A percentile compares a stretch with the other conserved stretches of the same genome.
Conservation (phyloP, 2,888 invertebrate species). For the Cheiracanthium punctorium region DNA sequence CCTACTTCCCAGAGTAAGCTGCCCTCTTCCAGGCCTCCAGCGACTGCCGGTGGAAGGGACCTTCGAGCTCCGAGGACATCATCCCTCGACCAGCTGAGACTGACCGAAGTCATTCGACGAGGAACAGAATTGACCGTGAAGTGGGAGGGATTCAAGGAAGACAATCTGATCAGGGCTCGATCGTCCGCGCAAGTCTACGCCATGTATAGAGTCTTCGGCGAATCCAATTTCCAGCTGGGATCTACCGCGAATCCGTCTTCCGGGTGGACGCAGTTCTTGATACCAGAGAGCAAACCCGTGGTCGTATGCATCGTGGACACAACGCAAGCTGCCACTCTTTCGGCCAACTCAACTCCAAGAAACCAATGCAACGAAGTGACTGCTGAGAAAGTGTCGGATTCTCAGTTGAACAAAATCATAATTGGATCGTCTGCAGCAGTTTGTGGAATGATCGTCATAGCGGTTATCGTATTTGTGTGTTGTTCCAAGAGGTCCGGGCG, state of each 20-base stretch:
- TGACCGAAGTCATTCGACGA: conserved; percentile 45
- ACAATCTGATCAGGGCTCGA: conserved; percentile 35
- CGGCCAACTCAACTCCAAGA: conserved; percentile 30
- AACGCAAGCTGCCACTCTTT: conserved; percentile 46
- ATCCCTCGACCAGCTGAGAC: conserved; percentile 44
- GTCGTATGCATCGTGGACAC: conserved; percentile 64
- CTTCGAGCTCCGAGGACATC: conserved; percentile 52
- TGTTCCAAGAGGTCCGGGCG: conserved; percentile 79
- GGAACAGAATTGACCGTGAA: conserved; percentile 52
- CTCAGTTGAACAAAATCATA: conserved; percentile 91
- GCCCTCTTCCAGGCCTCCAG: conserved; percentile 18
- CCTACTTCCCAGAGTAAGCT: conserved; percentile 23
- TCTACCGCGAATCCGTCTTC: conserved; percentile 34
- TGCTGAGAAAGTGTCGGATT: conserved; percentile 56
- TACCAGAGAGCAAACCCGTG: conserved; percentile 83
- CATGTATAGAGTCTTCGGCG: conserved; percentile 57
- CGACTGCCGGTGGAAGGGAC: conserved; percentile 35
- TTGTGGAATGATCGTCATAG: conserved; percentile 92
- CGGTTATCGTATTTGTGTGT: conserved; percentile 91
- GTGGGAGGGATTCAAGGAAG: conserved; percentile 54
- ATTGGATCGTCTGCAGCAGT: conserved; percentile 95
- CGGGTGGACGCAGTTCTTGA: conserved; percentile 82
- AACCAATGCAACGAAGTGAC: conserved; percentile 64
- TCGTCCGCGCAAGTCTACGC: conserved; percentile 37
- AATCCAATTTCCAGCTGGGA: conserved; percentile 25